A percentile compares a stretch with the other conserved stretches of the same genome.
These are phyloP conservation scores for Carpatolechia fugitivella DNA, from an alignment of 2,888 invertebrate species.

Conservation along the genomic window DNA sequence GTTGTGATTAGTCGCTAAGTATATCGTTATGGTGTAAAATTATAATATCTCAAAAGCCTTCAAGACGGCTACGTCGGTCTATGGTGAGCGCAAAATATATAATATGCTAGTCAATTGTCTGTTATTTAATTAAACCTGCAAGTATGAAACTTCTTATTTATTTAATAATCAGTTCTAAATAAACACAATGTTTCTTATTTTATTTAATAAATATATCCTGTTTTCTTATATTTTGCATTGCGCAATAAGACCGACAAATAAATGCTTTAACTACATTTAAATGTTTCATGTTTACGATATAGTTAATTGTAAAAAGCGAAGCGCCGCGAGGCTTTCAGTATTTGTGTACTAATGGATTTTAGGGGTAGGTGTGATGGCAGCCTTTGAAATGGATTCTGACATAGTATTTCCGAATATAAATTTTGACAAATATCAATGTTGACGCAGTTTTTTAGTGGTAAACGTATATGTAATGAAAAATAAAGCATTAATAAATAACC, in stretches of 20 bases:
- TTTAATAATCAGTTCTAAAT: no score
- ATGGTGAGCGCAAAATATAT: slow-evolving; percentile 33
- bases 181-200: background rate
- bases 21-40: slow-evolving; percentile 48
- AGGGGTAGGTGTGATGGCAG: slow-evolving; percentile 35
- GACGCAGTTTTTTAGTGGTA: no score
- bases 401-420: background rate
- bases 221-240: background rate
- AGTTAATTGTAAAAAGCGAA: slow-evolving; percentile 59
- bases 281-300: slow-evolving; percentile 68
- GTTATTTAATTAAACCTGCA: background rate
- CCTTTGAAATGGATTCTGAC: slow-evolving; percentile 21
- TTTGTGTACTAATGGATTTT: slow-evolving; percentile 47
- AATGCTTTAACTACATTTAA: slow-evolving; percentile 77
- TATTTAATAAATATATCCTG: background rate
- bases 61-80: slow-evolving; percentile 68
- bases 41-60: slow-evolving; percentile 60
- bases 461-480: no score
- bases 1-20: slow-evolving; percentile 75
- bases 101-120: background rate
- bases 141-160: no score
- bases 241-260: slow-evolving; percentile 52
- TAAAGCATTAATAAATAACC: no score
- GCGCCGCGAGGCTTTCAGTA: slow-evolving; percentile 45
- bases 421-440: background rate